A percentile compares a stretch with the other conserved stretches of the same genome.
Conservation (phyloP, 2,888 invertebrate species). For the Teleogryllus oceanicus region DNA sequence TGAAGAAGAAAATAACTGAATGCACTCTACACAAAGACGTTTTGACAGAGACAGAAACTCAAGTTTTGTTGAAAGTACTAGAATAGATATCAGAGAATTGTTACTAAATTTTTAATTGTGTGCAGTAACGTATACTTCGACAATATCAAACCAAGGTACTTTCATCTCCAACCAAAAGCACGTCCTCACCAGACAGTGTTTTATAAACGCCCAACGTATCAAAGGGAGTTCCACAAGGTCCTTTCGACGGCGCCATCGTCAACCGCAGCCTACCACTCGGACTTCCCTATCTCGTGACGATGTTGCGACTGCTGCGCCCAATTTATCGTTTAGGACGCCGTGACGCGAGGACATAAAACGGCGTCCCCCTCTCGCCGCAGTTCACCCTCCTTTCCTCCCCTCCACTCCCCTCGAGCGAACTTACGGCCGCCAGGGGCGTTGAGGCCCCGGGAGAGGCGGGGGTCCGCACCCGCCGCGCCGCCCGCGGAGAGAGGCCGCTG, state of each 20-base stretch:
- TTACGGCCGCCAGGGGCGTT: neutral
- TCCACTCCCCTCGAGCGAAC: neutral
- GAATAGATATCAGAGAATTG: no score
- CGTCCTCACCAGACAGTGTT: no score
- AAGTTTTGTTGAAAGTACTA: no score
- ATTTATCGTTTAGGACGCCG: constrained; percentile 18
- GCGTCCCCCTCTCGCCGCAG: neutral
- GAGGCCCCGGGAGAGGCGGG: neutral
- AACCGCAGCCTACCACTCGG: neutral
- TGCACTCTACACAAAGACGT: no score
- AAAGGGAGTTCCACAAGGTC: no score
- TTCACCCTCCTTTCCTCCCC: neutral
- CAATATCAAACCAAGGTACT: no score
- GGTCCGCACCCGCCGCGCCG: neutral
- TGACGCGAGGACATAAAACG: neutral
- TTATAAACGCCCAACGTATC: no score
- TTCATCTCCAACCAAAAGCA: no score
- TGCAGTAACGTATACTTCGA: no score
- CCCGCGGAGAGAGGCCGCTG: neutral
- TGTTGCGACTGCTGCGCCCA: neutral
- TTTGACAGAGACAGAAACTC: no score
- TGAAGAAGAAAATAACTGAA: no score
- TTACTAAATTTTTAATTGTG: no score
- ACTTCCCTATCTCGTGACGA: constrained; percentile 11
- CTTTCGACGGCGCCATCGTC: neutral